Evolutionary conservation across 2,888 invertebrate genomes (phyloP).

Genomic region (Deroplatys truncata): DNA sequence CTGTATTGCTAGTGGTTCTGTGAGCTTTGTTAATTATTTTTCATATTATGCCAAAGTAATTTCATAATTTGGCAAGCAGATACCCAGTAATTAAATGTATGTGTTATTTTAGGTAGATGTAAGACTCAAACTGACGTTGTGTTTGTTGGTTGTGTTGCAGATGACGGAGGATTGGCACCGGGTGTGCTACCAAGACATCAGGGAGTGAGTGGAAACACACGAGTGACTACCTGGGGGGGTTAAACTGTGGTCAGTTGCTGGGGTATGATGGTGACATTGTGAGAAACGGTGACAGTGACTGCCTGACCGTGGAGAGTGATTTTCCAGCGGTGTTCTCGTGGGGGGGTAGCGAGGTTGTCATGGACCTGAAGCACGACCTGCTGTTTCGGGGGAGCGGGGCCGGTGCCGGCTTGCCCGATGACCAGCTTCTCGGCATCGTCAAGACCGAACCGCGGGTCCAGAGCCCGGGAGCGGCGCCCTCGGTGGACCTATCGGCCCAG

Average conservation of each 20-base stretch:
- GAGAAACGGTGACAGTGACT: background rate
- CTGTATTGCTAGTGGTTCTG: too few relatives aligned
- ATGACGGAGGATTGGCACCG: background rate
- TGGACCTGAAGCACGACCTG: constrained; percentile 65
- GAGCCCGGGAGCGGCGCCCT: constrained; percentile 37
- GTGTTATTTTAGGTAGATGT: too few relatives aligned
- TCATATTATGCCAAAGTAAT: too few relatives aligned
- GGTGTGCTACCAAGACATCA: background rate
- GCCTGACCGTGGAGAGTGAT: background rate
- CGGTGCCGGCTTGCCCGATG: constrained; percentile 38
- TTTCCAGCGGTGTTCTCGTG: background rate
- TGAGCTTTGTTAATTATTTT: too few relatives aligned
- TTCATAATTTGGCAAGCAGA: too few relatives aligned
- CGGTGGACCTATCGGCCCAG: background rate
- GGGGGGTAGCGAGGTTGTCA: constrained; percentile 34
- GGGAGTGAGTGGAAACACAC: background rate
- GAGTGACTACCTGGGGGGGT: background rate
- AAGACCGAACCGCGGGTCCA: constrained; percentile 48
- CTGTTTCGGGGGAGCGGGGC: constrained; percentile 51
- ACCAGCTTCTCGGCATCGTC: constrained; percentile 35
- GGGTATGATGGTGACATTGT: background rate
- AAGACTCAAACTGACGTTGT: background rate
- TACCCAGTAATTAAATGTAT: too few relatives aligned
- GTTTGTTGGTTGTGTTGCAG: background rate
- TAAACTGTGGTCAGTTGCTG: background rate